These are phyloP conservation scores for Gonatopus flavifemur DNA, from an alignment of 1,140 invertebrate species.

Conservation along the genomic window DNA sequence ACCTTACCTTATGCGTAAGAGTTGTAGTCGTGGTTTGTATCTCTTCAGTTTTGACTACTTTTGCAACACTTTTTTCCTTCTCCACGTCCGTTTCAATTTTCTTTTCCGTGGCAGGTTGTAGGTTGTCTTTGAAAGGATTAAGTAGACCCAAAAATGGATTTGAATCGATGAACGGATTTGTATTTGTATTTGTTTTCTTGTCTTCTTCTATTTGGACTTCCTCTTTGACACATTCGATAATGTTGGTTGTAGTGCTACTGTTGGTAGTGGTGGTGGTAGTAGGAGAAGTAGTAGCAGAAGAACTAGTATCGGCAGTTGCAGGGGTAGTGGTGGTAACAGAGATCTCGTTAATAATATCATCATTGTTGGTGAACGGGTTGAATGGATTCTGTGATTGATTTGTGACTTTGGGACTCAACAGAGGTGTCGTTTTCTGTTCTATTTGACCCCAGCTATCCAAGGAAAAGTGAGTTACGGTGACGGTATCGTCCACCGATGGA, in stretches of 20 bases:
- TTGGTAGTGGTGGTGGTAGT: constrained; percentile 19
- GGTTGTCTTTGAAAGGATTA: constrained; percentile 56
- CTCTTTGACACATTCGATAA: constrained; percentile 25
- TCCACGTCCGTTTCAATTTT: constrained; percentile 32
- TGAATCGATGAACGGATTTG: constrained; percentile 62
- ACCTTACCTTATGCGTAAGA: constrained; percentile 47
- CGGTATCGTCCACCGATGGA: constrained; percentile 46
- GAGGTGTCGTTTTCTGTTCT: constrained; percentile 52
- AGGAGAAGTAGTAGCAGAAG: too few species aligned
- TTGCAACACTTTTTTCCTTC: constrained; percentile 35
- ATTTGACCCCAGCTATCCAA: constrained; percentile 55
- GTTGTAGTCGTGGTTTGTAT: constrained; percentile 51
- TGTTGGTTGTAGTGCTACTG: constrained; percentile 26
- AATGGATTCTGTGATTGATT: constrained; percentile 55
- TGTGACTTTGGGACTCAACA: constrained; percentile 43
- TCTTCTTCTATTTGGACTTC: constrained; percentile 39
- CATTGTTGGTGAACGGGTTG: constrained; percentile 53
- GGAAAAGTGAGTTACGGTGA: constrained; percentile 57
- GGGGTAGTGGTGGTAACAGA: too few species aligned
- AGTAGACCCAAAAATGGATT: constrained; percentile 58
- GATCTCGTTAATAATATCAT: constrained; percentile 15
- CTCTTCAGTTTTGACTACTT: constrained; percentile 48
- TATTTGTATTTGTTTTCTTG: constrained; percentile 49
- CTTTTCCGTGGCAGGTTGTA: constrained; percentile 29
- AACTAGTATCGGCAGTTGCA: too few species aligned